Conservation (phyloP, 2,113 vertebrate genomes). For the Bostrychus sinensis region DNA sequence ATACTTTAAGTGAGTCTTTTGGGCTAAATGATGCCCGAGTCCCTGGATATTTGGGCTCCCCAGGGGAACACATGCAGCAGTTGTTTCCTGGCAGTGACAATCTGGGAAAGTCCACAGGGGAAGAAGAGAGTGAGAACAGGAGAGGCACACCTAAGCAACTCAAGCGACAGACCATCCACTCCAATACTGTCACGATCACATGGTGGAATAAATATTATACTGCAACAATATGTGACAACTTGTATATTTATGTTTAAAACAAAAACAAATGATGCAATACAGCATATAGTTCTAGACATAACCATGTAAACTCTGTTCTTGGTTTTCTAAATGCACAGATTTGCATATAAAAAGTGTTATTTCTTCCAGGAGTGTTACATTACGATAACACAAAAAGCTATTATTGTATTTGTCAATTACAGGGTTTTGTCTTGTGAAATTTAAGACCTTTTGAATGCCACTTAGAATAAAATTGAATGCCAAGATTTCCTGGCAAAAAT, state of each 20-base stretch:
- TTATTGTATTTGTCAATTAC: too few species aligned
- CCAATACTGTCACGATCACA: neutral
- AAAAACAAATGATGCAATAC: constrained; percentile 22
- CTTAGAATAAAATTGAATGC: too few species aligned
- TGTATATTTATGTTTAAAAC: constrained; percentile 1
- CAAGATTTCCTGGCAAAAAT: too few species aligned
- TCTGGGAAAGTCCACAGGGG: constrained; percentile 76
- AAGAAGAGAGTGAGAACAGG: constrained; percentile 43
- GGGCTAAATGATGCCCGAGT: constrained; percentile 83
- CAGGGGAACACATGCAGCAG: constrained; percentile 70
- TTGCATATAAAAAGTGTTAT: too few species aligned
- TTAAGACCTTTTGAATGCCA: too few species aligned
- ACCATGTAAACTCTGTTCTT: too few species aligned
- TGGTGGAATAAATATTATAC: neutral
- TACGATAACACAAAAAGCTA: too few species aligned
- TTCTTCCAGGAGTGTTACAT: too few species aligned
- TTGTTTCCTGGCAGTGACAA: constrained; percentile 77
- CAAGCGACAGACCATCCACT: constrained; percentile 47
- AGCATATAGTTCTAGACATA: too few species aligned
- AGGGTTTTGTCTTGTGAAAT: too few species aligned
- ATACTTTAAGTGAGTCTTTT: constrained; percentile 76
- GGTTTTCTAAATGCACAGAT: too few species aligned
- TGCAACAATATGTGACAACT: neutral
- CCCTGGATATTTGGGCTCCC: constrained; percentile 77
- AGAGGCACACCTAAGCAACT: constrained; percentile 30